Evolutionary conservation across 2,113 vertebrate genomes (phyloP), one percentile per base, ranked within the genome.

Genomic region (Sinocyclocheilus anophthalmus): DNA sequence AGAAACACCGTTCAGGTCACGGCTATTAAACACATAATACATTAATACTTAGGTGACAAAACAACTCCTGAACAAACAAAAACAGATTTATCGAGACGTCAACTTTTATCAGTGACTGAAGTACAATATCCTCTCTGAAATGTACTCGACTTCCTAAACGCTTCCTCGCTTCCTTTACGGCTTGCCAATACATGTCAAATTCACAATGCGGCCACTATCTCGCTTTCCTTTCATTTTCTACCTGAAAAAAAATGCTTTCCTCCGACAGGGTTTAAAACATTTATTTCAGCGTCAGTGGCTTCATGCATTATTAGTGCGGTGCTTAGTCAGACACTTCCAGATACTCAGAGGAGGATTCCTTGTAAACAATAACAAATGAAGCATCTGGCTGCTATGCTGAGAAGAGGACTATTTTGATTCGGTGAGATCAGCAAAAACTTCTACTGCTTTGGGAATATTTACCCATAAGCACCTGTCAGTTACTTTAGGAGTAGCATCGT

Each of bases 1-100:
- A 89, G 89, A 89, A 88, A 89, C 92, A 92, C 86, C 85, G 85
- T 90, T 88, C 92, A 91, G 91, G 89, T 93, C 73, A 82, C 83
- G 83, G 37, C 11, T 45, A 48, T 33, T 53, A 50, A 63, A 81
- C 30, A 53, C 63, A 69, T 26, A 82, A 69, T 65, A 65, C 39
- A 4, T 50, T 80, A 45, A 37, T 50, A 61, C 30, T 48, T 10
- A 72, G 50, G 81, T 73, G 33, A 33, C 55, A 26, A 59, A 57
- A 8, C 48, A 24, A 16, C 73, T 76, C 55, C 39, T 11, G n/a
- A 76, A 45, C 50, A 78, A 39, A 81, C 55, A 81, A 16, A 73
- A 81, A 84, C 11, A 83, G 61, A 70, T 69, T 20, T 87, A 92
- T 86, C 85, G 87, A 88, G 84, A 82, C 83, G 85, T 83, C 88